phyloP scores from a whole-genome alignment of 2,888 invertebrate species.

The Ferrisia virgata region DNA sequence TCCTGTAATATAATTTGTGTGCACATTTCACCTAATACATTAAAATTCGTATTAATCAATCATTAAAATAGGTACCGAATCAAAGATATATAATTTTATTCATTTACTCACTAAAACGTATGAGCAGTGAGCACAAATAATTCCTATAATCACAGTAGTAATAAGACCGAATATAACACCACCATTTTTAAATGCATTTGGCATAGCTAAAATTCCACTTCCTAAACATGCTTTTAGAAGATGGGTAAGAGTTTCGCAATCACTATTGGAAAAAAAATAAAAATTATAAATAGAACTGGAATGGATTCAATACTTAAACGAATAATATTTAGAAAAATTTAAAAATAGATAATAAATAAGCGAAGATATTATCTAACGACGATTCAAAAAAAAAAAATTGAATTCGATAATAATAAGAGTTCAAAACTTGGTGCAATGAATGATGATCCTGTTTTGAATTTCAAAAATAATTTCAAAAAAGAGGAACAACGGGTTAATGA shows the following conservation, averaged over 20 bases:
- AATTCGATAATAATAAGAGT: too few relatives aligned
- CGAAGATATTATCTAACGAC: too few relatives aligned
- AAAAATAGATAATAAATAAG: too few relatives aligned
- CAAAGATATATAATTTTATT: background rate
- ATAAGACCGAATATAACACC: conserved; percentile 82
- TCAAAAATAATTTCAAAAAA: too few relatives aligned
- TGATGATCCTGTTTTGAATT: too few relatives aligned
- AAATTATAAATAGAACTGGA: background rate
- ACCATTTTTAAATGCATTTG: conserved; percentile 81
- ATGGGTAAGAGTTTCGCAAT: conserved; percentile 87
- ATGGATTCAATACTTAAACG: background rate
- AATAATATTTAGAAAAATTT: too few relatives aligned
- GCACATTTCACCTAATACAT: conserved; percentile 71
- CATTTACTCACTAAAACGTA: conserved; percentile 72
- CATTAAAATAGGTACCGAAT: background rate
- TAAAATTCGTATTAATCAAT: background rate
- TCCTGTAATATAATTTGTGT: conserved; percentile 72
- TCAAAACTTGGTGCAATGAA: too few relatives aligned
- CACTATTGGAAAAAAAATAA: conserved; percentile 59
- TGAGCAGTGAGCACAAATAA: conserved; percentile 91
- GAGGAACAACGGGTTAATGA: too few relatives aligned
- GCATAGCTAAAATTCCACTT: conserved; percentile 94
- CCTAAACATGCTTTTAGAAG: conserved; percentile 93
- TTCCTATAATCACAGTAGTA: conserved; percentile 79
- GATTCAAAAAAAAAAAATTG: too few relatives aligned